Evolutionary conservation across 2,113 vertebrate genomes (phyloP).

Genomic region (Taxidea taxus): DNA sequence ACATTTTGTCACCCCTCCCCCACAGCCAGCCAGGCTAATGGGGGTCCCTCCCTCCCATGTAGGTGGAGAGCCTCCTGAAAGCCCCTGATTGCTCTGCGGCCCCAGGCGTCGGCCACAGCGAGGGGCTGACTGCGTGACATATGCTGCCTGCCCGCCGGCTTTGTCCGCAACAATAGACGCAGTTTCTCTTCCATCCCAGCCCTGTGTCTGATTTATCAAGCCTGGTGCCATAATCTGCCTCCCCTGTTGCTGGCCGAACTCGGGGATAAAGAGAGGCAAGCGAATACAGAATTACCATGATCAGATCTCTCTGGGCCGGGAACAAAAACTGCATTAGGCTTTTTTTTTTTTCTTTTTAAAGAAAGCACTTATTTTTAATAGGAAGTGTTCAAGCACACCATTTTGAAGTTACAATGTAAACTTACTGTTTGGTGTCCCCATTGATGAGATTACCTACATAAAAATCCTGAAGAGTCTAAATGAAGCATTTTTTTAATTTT

Average conservation of each 20-base stretch:
- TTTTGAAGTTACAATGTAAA: background rate
- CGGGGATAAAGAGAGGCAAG: slow-evolving; percentile 48
- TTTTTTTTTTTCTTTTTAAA: background rate
- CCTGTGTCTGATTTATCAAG: slow-evolving; percentile 77
- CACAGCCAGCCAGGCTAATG: slow-evolving; percentile 67
- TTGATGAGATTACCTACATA: too few species aligned
- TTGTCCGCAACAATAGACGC: background rate
- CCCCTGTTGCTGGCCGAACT: slow-evolving; percentile 30
- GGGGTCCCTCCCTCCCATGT: slow-evolving; percentile 71
- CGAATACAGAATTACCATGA: slow-evolving; percentile 19
- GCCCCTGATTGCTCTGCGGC: slow-evolving; percentile 78
- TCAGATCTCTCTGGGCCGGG: slow-evolving; percentile 39
- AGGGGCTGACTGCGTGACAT: slow-evolving; percentile 76
- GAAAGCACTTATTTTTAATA: background rate
- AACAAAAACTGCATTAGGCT: slow-evolving; percentile 45
- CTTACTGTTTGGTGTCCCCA: background rate
- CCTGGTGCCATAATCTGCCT: slow-evolving; percentile 68
- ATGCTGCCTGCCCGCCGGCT: slow-evolving; percentile 70
- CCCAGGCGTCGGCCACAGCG: slow-evolving; percentile 73
- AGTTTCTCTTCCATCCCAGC: slow-evolving; percentile 34
- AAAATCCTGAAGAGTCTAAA: background rate
- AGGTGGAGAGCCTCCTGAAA: slow-evolving; percentile 74
- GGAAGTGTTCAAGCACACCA: background rate
- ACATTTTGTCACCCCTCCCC: slow-evolving; percentile 77
- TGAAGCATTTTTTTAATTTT: background rate